Base-by-base conservation (phyloP, 2,888 invertebrate genomes). In the Cynaeus angustus region DNA sequence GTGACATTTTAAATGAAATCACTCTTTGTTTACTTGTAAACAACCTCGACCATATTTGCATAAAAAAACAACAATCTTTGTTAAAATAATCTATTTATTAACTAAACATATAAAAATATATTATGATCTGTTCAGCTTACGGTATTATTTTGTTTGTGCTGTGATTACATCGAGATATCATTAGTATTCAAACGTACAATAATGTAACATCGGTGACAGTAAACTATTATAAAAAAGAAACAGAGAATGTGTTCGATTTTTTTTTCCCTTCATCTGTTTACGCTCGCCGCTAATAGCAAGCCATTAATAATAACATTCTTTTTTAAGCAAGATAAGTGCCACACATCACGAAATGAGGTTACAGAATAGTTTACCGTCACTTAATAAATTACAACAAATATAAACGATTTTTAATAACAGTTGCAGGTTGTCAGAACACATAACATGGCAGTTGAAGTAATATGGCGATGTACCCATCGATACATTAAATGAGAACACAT, bases 391-490 rank as follows among this genome's bases (percentile, higher is more conserved):
- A 48, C 48, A 56, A 66, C 56, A 59, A 66, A 66, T 67, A 67
- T 21, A 28, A 48, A 66, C 48, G 21, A 14, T 43, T 52, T 38
- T 37, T 50, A 55, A 45, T 12, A 59, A 59, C 43, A 43, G 12
- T 46, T 50, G 64, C 64, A 41, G 48, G 52, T 66, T 50, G 46
- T 65, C 28, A 67, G 68, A 68, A 68, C 62, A 68, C 68, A 68
- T 53, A 68, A 58, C 45, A 61, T 68, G 68, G 68, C 68, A 68
- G 68, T 68, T 68, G 55, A 45, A 62, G 61, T 56, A 67, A 21
- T 3, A 65, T 53, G 53, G 52, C 53, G 53, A 33, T 38, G 8
- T 9, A n/a, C 38, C 3, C 8, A 3, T n/a, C 3, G 10, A 38
- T n/a, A 38, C 38, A n/a, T n/a, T 3, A 7, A n/a, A 58, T 10